Percentiles rank a stretch among this genome's conserved stretches.
phyloP scores from a whole-genome alignment of 2,797 vertebrate genomes.

The Sebastolobus altivelis region DNA sequence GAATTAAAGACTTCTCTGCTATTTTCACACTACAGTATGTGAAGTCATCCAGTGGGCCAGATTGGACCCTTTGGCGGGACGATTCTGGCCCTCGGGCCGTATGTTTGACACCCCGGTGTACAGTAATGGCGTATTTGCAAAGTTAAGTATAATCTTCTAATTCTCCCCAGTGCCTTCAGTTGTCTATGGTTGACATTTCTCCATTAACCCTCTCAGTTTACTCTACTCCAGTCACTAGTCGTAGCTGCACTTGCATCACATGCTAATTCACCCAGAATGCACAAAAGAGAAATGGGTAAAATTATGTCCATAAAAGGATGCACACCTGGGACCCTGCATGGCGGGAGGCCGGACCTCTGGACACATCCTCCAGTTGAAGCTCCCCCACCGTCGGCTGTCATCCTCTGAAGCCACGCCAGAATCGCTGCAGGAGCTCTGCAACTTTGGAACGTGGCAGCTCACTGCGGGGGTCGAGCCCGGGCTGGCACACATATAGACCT shows the following conservation, averaged over 20 bases:
- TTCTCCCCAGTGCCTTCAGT: not conserved
- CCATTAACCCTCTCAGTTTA: slow-evolving; percentile 26
- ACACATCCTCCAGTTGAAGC: slow-evolving; percentile 48
- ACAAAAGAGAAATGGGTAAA: slow-evolving; percentile 28
- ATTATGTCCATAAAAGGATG: slow-evolving; percentile 66
- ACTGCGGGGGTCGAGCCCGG: slow-evolving; percentile 21
- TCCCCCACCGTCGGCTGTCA: slow-evolving; percentile 19
- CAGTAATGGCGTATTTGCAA: not conserved
- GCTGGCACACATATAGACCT: slow-evolving; percentile 12
- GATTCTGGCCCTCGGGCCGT: too few relatives aligned
- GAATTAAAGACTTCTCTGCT: too few relatives aligned
- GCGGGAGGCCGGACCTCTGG: slow-evolving; percentile 64
- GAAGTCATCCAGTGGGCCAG: too few relatives aligned
- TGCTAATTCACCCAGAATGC: slow-evolving; percentile 48
- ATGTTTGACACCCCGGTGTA: not conserved
- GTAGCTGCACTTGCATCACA: slow-evolving; percentile 49
- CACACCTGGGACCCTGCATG: slow-evolving; percentile 72
- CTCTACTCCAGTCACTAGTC: slow-evolving; percentile 4
- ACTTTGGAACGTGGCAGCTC: slow-evolving; percentile 44
- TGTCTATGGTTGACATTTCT: slow-evolving; percentile 29
- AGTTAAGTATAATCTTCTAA: slow-evolving; percentile 3
- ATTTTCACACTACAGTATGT: too few relatives aligned
- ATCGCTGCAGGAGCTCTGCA: slow-evolving; percentile 48
- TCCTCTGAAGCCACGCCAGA: slow-evolving; percentile 66
- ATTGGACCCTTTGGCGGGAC: too few relatives aligned